Conservation (phyloP, 1,140 invertebrate species). For the Drosophila aff. region DNA sequence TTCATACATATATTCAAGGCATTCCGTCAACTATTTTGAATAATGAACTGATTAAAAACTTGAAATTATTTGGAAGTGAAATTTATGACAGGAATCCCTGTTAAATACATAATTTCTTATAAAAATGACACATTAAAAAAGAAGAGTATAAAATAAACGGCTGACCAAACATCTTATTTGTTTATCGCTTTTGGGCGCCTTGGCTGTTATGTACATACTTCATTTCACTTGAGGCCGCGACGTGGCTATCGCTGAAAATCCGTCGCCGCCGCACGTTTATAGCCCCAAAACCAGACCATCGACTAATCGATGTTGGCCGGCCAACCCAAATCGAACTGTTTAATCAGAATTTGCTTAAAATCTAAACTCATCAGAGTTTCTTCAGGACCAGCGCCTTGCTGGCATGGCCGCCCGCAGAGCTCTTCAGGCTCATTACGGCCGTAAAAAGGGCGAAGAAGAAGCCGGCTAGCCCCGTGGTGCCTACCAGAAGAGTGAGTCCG, state of each 20-base stretch:
- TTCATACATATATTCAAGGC: neutral
- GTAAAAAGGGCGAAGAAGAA: conserved; percentile 94
- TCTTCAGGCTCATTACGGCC: conserved; percentile 87
- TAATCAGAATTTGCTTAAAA: conserved; percentile 36
- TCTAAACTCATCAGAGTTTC: conserved; percentile 59
- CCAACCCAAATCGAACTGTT: conserved; percentile 14
- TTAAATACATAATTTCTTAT: neutral
- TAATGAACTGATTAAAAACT: too few species aligned
- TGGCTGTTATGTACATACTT: conserved; percentile 34
- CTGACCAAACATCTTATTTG: neutral
- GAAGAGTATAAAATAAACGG: conserved; percentile 1
- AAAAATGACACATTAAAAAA: neutral
- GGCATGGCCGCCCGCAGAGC: conserved; percentile 55
- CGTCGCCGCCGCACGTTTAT: conserved; percentile 12
- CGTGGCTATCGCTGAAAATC: conserved; percentile 24
- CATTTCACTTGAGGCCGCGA: conserved; percentile 39
- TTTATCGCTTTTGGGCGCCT: conserved; percentile 3
- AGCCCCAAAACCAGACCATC: conserved; percentile 2
- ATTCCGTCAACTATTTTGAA: neutral
- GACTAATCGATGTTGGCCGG: conserved; percentile 12
- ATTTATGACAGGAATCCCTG: neutral
- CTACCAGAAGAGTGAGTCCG: conserved; percentile 90
- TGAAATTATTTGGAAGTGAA: neutral
- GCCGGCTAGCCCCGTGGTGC: conserved; percentile 91
- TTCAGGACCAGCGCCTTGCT: conserved; percentile 76